Evolutionary conservation across 2,888 invertebrate species (phyloP), one percentile per base, ranked within the genome.

Genomic region (Amphipoea lucens): DNA sequence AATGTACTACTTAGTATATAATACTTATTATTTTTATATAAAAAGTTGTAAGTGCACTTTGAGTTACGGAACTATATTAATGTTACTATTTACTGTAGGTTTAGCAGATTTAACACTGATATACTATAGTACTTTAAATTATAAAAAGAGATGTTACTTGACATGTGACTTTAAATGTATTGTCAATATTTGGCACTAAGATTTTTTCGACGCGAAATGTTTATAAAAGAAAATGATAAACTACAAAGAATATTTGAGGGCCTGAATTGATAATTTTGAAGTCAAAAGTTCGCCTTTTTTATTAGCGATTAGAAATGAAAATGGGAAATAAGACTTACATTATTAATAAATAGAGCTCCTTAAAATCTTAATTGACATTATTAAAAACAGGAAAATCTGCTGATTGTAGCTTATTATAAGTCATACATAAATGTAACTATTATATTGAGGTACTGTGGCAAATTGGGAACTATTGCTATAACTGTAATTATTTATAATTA

Each of bases 21-120:
- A 95, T 96, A 95, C 94, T 96, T 94, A 94, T 94, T 92, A 93
- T 92, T 94, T 95, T 95, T 93, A 94, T 90, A 93, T 92, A 92
- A 94, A 94, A 95, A 93, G 91, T 93, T 92, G 94, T 97, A 97
- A 97, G 97, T 96, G 97, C 97, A 97, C 97, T 97, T 97, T 94
- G 94, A 95, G 90, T 95, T 96, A 96, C 90, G 96, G 96, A 96
- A 96, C 96, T 96, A 96, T 95, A 90, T 92, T 93, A 93, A 91
- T 89, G 89, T 89, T 78, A 87, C 91, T 93, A 94, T 91, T 93
- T 89, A 91, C 85, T 88, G 91, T 91, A 90, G 87, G 83, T 88
- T 88, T 88, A 92, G 93, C 93, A 94, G 94, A 93, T 92, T 90
- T 87, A 87, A 82, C 89, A 85, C 76, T 75, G 78, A 85, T 87